Conservation (phyloP, 2,888 invertebrate species). For the Agriotes lineatus region DNA sequence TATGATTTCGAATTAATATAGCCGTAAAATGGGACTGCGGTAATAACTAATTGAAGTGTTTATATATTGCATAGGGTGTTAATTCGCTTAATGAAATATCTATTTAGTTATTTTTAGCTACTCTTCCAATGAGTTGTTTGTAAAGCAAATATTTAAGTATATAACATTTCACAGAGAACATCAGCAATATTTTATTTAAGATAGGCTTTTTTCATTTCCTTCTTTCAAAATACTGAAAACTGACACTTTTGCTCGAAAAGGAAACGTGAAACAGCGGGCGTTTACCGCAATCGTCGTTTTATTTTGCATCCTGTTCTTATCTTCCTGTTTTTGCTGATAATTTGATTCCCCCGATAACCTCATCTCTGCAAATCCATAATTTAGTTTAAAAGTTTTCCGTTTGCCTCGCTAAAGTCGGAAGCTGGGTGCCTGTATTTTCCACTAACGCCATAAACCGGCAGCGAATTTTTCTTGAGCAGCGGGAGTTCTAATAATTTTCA, state of each 20-base stretch:
- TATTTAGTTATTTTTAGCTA: too few relatives aligned
- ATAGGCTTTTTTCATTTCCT: not conserved
- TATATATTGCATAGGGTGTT: too few relatives aligned
- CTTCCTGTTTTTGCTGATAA: constrained; percentile 30
- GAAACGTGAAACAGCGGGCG: not conserved
- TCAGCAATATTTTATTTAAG: too few relatives aligned
- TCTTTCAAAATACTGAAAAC: not conserved
- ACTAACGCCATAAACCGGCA: not conserved
- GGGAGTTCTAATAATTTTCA: constrained; percentile 20
- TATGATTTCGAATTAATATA: too few relatives aligned
- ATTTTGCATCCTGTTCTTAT: constrained; percentile 22
- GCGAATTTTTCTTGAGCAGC: not conserved
- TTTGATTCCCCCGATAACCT: constrained; percentile 31
- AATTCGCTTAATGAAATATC: too few relatives aligned
- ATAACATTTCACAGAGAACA: too few relatives aligned
- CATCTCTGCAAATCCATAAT: constrained; percentile 24
- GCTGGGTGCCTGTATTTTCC: not conserved
- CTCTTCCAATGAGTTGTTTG: too few relatives aligned
- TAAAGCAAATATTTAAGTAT: too few relatives aligned
- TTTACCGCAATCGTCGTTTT: constrained; percentile 18
- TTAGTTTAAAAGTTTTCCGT: constrained; percentile 31
- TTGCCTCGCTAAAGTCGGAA: constrained; percentile 22
- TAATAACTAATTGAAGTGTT: too few relatives aligned
- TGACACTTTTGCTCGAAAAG: not conserved
- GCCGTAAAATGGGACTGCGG: too few relatives aligned